Conservation (phyloP, 2,797 vertebrate species). For the Thunnus albacares region DNA sequence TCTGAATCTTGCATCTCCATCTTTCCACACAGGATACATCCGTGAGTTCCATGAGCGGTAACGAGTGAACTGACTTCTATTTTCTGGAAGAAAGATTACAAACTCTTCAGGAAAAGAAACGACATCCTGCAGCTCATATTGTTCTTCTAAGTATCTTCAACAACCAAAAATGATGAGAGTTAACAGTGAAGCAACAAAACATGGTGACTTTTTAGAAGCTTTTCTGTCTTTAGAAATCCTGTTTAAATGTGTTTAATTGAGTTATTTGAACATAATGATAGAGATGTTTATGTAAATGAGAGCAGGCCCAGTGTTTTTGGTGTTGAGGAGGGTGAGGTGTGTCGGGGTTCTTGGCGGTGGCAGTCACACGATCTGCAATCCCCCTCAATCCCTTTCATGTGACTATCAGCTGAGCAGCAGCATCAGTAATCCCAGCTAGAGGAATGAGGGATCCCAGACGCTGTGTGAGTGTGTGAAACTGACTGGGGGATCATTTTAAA, state of each 20-base stretch:
- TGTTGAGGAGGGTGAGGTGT: conserved; percentile 26
- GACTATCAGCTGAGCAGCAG: conserved; percentile 93
- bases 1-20: conserved; percentile 81
- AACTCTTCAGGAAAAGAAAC: conserved; percentile 5
- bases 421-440: conserved; percentile 80
- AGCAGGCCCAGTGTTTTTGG: conserved; percentile 26
- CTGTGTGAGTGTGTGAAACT: conserved; percentile 13
- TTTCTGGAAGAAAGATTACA: conserved; percentile 73
- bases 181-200: neutral
- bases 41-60: conserved; percentile 89
- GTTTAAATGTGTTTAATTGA: neutral
- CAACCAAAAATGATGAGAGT: neutral
- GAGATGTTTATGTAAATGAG: conserved; percentile 6
- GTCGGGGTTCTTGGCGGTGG: conserved; percentile 71
- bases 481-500: neutral
- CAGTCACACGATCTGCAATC: conserved; percentile 86
- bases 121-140: neutral
- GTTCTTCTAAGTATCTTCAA: neutral
- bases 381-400: conserved; percentile 94
- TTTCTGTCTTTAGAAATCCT: neutral
- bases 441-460: conserved; percentile 76
- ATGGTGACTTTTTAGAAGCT: neutral
- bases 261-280: neutral
- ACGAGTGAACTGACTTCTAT: conserved; percentile 82
- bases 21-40: conserved; percentile 91